Evolutionary conservation across 2,797 vertebrate species (phyloP), one percentile per base, ranked within the genome.

Genomic region (Muscicapa comitata): DNA sequence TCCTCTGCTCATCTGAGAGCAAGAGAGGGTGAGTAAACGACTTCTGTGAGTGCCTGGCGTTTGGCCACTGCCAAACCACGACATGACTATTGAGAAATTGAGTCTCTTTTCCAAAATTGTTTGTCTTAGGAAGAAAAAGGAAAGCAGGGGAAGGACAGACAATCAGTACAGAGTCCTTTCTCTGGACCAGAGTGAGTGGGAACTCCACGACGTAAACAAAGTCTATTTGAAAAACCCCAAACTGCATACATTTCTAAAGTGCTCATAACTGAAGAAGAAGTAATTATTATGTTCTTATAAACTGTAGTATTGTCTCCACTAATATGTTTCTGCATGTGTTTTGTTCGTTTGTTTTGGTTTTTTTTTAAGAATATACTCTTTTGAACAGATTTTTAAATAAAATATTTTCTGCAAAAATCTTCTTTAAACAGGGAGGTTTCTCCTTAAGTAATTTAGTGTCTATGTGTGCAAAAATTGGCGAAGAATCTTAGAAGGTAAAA

Each of bases 1-100:
- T 55, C 21, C 31, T 66, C 33, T 55, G 28, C 51, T 23, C n/a
- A 45, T 8, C 17, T 47, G 50, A 13, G 5, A 65, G 31, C 26
- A 65, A 26, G 23, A 47, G 20, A 25, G 7, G 10, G 7, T n/a
- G 25, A 66, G 28, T 0, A 0, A 47, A 66, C 1, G 0, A n/a
- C 28, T 47, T 38, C 13, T 1, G 1, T 21, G 33, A 26, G 28
- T 26, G 11, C 17, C 42, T 55, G 51, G 33, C 3, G 2, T n/a
- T 55, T 21, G 11, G 14, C 51, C 51, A 47, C 28, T 5, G 11
- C 28, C 51, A 55, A 28, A 38, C 18, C 23, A 78, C 2, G 0
- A 47, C 33, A 21, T 38, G 21, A 20, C 7, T 9, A 38, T 3
- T 68, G 12, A 19, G 50, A 88, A 93, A 80, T 11, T 33, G 18